Evolutionary conservation across 2,888 invertebrate genomes (phyloP), one percentile per base, ranked within the genome.

Genomic region (Chymomyza fuscimana): DNA sequence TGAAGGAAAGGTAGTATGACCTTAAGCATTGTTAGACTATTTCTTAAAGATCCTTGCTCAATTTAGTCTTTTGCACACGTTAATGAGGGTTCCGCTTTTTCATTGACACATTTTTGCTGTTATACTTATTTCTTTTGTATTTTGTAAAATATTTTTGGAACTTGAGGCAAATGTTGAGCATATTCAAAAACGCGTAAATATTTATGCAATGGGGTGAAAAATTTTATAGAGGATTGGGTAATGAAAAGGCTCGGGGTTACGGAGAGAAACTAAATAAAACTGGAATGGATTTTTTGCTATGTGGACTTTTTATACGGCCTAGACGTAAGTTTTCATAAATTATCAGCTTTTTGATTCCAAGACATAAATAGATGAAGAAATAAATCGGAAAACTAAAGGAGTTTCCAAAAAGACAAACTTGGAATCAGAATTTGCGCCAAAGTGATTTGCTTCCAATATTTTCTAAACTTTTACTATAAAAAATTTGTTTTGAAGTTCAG

Each of bases 151-250:
- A 87, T 83, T 83, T 83, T 79, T 58, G 68, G 59, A 65, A 69
- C 69, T 76, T 70, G 52, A 73, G 74, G 73, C 65, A 68, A 70
- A 71, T 73, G 64, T 75, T 69, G 76, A 83, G 82, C 82, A 72
- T 73, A 78, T 82, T 72, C 72, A 74, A 85, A 87, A 73, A 80
- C 86, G 87, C 87, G 85, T 80, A 83, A 83, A 83, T 83, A 83
- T 83, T 83, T 83, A 83, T 78, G 85, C 85, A 87, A 76, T 87
- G 87, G 87, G 80, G 72, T 82, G 87, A 87, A 80, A 76, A 80
- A 74, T 66, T 71, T 61, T 9, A 4, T 4, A 12, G 40, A 46
- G 40, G 12, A 4, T 12, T 46, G 40, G 12, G 40, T 46, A 46
- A 46, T 12, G 12, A 4, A 46, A 46, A 46, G 40, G 12, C 7